Base-by-base conservation (phyloP, 2,797 vertebrate genomes). In the Sorex maritimensis region DNA sequence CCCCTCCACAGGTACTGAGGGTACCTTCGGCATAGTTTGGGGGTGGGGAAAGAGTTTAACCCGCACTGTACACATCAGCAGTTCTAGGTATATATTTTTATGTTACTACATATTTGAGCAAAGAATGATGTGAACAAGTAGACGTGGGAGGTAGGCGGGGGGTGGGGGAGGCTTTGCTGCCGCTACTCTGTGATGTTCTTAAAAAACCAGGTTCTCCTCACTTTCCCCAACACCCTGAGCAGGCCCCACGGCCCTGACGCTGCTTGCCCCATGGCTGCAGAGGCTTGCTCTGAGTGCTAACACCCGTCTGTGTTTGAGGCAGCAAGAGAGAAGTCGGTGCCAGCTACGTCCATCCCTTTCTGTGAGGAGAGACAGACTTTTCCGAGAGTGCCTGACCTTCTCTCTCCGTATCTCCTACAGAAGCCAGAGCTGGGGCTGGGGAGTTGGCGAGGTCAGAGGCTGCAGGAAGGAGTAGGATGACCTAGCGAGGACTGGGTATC, bases 1-100 rank as follows among this genome's bases (percentile, higher is more conserved):
- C n/a, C n/a, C 3, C 0, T 8, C 11, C n/a, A 52, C 49, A 10
- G 2, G 21, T 5, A 2, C 24, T n/a, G 12, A 21, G 44, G 24
- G 52, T 65, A 44, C 41, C 41, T 44, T 78, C 23, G 49, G 0
- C 10, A 0, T n/a, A 0, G 30, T 46, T 12, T 68, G 19, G 19
- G 75, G 26, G 77, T 38, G 34, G 30, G 38, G 41, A 44, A 44
- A 9, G 1, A 0, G 0, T 34, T 71, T 2, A 11, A 1, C 17
- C 7, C 13, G 0, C 3, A 14, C 5, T 58, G 5, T 44, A 44
- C 3, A 7, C 10, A 0, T 24, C 30, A 34, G 65, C 3, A 2
- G 28, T 2, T 7, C 19, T 21, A 4, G 15, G 0, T 7, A 0
- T 0, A 11, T 13, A 0, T 55, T 38, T 2, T 41, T 7, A 0